Evolutionary conservation across 2,888 invertebrate species (phyloP).

Genomic region (Chaetogeoica ovagalla): DNA sequence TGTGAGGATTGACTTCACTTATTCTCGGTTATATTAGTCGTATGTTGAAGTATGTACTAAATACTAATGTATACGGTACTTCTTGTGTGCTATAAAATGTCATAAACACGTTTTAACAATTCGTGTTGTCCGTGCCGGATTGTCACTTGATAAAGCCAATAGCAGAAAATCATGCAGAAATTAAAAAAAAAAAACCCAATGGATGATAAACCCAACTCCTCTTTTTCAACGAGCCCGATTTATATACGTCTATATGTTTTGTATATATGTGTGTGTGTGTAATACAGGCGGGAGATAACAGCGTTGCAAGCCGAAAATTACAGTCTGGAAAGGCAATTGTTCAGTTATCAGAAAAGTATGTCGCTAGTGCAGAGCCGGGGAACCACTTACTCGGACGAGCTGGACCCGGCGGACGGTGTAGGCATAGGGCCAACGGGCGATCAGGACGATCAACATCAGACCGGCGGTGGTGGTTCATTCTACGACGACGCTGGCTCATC

Average conservation of each 20-base stretch:
- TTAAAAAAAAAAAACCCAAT: no score
- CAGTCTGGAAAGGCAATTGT: constrained; percentile 77
- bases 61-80: no score
- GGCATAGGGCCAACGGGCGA: constrained; percentile 50
- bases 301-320: constrained; percentile 83
- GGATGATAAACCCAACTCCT: no score
- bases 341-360: constrained; percentile 80
- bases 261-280: constrained; percentile 28
- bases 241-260: background rate
- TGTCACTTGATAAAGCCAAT: no score
- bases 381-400: constrained; percentile 61
- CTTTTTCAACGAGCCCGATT: no score
- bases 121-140: no score
- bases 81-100: no score
- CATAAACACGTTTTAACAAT: no score
- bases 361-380: constrained; percentile 70
- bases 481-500: constrained; percentile 5
- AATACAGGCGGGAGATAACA: constrained; percentile 73
- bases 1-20: no score
- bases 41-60: no score
- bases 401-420: constrained; percentile 59
- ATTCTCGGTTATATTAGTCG: no score
- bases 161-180: no score
- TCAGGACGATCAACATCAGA: constrained; percentile 55
- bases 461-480: constrained; percentile 54